Evolutionary conservation across 2,113 vertebrate genomes (phyloP).

Genomic region (Crotophaga sulcirostris): DNA sequence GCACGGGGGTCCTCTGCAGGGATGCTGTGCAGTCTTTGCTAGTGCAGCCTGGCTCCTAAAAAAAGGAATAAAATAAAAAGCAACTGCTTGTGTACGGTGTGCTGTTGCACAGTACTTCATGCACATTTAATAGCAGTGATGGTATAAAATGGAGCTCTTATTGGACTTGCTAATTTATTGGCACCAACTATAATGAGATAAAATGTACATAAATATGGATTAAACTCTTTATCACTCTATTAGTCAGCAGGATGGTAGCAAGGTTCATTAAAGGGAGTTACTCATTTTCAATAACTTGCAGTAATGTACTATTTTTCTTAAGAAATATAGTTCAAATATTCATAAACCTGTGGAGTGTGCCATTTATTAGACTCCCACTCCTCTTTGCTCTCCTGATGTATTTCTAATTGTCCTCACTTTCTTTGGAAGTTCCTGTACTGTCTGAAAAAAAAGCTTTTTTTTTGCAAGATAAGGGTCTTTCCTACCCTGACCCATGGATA

Average conservation of each 20-base stretch:
- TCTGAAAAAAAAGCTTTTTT: background rate
- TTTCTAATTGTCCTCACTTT: background rate
- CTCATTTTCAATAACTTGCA: background rate
- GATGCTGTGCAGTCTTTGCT: background rate
- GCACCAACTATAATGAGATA: background rate
- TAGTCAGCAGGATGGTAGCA: background rate
- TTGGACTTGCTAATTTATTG: constrained; percentile 23
- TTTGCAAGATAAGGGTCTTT: background rate
- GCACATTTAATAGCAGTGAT: background rate
- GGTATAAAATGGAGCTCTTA: background rate
- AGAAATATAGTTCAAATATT: constrained; percentile 3
- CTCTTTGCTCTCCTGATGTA: background rate
- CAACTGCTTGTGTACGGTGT: fast-evolving
- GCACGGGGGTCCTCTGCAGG: background rate
- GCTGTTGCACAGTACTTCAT: background rate
- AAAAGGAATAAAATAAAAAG: background rate
- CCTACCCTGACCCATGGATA: background rate
- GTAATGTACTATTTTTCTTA: background rate
- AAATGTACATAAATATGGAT: constrained; percentile 39
- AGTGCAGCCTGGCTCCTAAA: background rate
- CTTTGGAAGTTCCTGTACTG: background rate
- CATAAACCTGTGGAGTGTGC: background rate
- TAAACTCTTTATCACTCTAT: background rate
- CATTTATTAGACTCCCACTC: background rate
- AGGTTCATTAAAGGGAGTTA: constrained; percentile 25